Percentiles rank a stretch among this genome's conserved stretches.
phyloP scores from a whole-genome alignment of 2,113 vertebrate genomes.

The Nyctibius bracteatus region DNA sequence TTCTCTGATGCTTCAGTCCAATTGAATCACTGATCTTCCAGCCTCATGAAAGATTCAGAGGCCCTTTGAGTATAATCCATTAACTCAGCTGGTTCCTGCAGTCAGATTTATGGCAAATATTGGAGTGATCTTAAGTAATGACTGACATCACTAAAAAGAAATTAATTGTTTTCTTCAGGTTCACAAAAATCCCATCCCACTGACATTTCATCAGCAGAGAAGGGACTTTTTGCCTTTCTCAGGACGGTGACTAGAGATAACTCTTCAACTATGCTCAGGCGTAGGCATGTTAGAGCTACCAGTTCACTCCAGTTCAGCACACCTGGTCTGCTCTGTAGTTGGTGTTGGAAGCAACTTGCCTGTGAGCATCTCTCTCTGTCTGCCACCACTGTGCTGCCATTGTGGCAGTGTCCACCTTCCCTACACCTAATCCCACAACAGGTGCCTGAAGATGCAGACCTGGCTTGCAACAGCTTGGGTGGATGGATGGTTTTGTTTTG shows the following conservation, averaged over 20 bases:
- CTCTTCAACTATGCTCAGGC: not conserved
- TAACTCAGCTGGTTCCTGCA: not conserved
- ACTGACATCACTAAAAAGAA: not conserved
- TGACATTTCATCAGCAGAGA: not conserved
- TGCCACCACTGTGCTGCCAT: not conserved
- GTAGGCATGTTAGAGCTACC: not conserved
- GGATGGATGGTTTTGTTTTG: not conserved
- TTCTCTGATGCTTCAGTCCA: not conserved
- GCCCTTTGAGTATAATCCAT: not conserved
- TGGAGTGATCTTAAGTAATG: not conserved
- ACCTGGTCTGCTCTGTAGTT: not conserved
- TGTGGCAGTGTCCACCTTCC: not conserved
- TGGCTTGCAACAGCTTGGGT: not conserved
- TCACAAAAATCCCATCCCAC: not conserved
- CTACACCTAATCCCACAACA: not conserved
- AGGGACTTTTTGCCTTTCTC: not conserved
- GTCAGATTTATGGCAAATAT: not conserved
- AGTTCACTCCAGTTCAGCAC: not conserved
- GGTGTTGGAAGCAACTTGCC: not conserved
- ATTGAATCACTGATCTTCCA: not conserved
- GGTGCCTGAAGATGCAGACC: not conserved
- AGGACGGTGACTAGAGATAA: not conserved
- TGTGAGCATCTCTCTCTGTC: not conserved
- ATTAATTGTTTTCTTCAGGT: not conserved
- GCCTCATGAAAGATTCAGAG: not conserved